A percentile compares a stretch with the other conserved stretches of the same genome.
phyloP scores from a whole-genome alignment of 2,797 vertebrate genomes.

The Gorsachius magnificus region DNA sequence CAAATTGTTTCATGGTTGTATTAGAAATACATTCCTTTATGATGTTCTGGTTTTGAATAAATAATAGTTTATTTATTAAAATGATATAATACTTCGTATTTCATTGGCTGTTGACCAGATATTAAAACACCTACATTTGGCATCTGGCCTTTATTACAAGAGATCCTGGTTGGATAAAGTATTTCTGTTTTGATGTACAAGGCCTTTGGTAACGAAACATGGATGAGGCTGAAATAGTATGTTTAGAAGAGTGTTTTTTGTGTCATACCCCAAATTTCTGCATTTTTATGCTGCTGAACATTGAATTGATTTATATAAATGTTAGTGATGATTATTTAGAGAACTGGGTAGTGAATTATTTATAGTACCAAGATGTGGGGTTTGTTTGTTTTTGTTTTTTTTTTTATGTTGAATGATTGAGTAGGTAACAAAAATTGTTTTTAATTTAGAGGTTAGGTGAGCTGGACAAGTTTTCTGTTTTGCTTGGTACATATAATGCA shows the following conservation, averaged over 20 bases:
- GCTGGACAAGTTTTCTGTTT: background rate
- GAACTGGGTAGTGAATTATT: background rate
- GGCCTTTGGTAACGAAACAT: background rate
- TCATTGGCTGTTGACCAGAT: background rate
- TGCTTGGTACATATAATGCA: background rate
- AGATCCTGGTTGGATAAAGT: background rate
- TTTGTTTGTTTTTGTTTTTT: too few relatives aligned
- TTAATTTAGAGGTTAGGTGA: background rate
- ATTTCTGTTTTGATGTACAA: background rate
- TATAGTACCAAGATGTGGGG: background rate
- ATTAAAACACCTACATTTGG: background rate
- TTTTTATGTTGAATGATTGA: fast-evolving
- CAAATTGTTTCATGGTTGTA: background rate
- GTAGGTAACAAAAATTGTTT: background rate
- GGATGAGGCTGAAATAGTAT: background rate
- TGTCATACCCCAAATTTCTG: background rate
- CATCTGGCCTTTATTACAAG: background rate
- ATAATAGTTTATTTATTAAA: background rate
- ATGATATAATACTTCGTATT: background rate
- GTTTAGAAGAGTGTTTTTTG: background rate
- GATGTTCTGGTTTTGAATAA: background rate
- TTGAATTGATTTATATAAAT: background rate
- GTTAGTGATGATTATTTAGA: background rate
- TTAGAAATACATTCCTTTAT: background rate
- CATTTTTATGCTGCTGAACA: background rate